These are phyloP conservation scores for Agrilus cyanescens DNA, from an alignment of 2,888 invertebrate species.

Conservation along the genomic window DNA sequence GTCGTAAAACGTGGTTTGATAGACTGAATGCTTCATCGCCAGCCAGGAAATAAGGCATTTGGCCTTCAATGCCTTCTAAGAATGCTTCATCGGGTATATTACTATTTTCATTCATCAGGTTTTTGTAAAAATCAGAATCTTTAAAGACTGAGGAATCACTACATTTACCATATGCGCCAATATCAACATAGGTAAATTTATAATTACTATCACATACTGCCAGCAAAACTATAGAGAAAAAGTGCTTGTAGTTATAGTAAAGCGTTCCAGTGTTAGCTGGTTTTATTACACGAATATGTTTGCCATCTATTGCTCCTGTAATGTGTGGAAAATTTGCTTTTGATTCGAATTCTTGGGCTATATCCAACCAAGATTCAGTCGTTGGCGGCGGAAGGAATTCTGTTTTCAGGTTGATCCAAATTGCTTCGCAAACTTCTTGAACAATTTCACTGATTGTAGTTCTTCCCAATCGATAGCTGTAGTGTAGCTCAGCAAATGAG, in stretches of 20 bases:
- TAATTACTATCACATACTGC: conserved; percentile 13
- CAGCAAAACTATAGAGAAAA: conserved; percentile 20
- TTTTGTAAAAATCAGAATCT: conserved; percentile 11
- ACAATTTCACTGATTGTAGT: conserved; percentile 4
- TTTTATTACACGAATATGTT: conserved; percentile 15
- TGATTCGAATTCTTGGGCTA: conserved; percentile 2
- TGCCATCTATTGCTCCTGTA: conserved; percentile 7
- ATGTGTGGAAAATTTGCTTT: conserved; percentile 7
- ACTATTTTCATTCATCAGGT: conserved; percentile 5
- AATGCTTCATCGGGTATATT: too few relatives aligned
- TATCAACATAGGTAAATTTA: conserved; percentile 18
- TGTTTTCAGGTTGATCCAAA: conserved; percentile 3
- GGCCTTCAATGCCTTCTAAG: too few relatives aligned
- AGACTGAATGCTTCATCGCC: conserved; percentile 10
- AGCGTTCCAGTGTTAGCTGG: conserved; percentile 3
- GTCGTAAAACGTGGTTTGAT: conserved; percentile 7
- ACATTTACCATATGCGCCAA: conserved; percentile 18
- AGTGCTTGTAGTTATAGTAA: conserved; percentile 14
- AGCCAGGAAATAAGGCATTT: conserved; percentile 4
- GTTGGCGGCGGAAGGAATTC: background rate
- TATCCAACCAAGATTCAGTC: conserved; percentile 2
- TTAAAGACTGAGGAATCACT: conserved; percentile 14
- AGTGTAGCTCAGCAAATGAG: conserved; percentile 1
- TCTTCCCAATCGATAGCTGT: conserved; percentile 4
- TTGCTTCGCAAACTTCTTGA: conserved; percentile 1